These are phyloP conservation scores for Gonocerus acuteangulatus DNA, from an alignment of 2,888 invertebrate species.

Conservation along the genomic window DNA sequence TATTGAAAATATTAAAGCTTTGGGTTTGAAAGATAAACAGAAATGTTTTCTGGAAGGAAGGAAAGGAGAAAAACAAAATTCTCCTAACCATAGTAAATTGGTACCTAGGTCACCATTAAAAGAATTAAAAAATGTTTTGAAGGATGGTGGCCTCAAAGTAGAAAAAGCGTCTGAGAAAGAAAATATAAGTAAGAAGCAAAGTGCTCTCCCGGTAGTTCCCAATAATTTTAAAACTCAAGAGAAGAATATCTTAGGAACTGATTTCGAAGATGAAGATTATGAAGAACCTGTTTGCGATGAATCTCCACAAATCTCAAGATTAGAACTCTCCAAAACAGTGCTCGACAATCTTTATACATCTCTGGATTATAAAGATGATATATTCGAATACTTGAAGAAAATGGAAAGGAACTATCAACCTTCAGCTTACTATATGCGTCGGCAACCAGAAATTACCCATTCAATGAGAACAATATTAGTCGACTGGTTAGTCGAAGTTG, in stretches of 20 bases:
- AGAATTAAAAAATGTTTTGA: neutral
- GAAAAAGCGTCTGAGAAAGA: constrained; percentile 47
- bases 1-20: constrained; percentile 21
- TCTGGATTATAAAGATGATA: constrained; percentile 73
- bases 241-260: no score
- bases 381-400: constrained; percentile 71
- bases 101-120: neutral
- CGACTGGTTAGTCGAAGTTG: constrained; percentile 94
- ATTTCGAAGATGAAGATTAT: neutral
- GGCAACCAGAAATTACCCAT: constrained; percentile 86
- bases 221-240: no score
- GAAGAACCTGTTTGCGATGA: neutral
- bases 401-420: constrained; percentile 65
- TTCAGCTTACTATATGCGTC: constrained; percentile 80
- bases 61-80: neutral
- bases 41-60: no score
- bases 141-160: neutral
- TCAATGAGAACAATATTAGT: constrained; percentile 90
- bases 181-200: neutral
- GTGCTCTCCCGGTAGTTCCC: neutral
- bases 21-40: constrained; percentile 11
- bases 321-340: neutral
- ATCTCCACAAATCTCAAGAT: neutral
- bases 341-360: constrained; percentile 28
- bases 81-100: neutral